These are phyloP conservation scores for Archips xylosteana DNA, from an alignment of 2,888 invertebrate genomes.

Conservation along the genomic window DNA sequence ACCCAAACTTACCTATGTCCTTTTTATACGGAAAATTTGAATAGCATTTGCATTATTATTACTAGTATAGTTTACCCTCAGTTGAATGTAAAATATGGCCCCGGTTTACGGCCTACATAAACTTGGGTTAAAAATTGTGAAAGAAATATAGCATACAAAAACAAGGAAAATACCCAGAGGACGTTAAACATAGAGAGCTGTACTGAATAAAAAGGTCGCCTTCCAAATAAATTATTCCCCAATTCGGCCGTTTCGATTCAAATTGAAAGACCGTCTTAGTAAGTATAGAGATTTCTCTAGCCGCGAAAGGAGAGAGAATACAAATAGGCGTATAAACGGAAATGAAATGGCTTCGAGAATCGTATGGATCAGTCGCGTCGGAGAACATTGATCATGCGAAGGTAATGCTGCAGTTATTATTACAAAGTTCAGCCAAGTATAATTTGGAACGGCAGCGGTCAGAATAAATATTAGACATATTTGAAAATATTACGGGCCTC, in stretches of 20 bases:
- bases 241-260: constrained; percentile 81
- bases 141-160: constrained; percentile 51
- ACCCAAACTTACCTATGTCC: constrained; percentile 11
- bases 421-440: constrained; percentile 35
- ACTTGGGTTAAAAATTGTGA: constrained; percentile 42
- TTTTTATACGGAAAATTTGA: constrained; percentile 20
- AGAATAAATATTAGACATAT: neutral
- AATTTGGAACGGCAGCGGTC: constrained; percentile 11
- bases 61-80: constrained; percentile 24
- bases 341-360: constrained; percentile 79
- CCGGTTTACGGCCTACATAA: constrained; percentile 42
- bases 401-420: constrained; percentile 57
- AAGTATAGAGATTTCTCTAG: constrained; percentile 76
- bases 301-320: constrained; percentile 77
- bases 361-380: constrained; percentile 68
- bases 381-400: constrained; percentile 61
- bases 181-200: constrained; percentile 67
- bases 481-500: constrained; percentile 37
- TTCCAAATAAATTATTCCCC: constrained; percentile 79
- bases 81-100: constrained; percentile 31
- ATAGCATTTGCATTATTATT: constrained; percentile 35
- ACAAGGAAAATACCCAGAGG: constrained; percentile 61
- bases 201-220: constrained; percentile 73
- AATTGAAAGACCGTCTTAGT: constrained; percentile 81
- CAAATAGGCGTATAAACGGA: constrained; percentile 81